Base-by-base conservation (phyloP, 2,113 vertebrate genomes). In the Grus americana region DNA sequence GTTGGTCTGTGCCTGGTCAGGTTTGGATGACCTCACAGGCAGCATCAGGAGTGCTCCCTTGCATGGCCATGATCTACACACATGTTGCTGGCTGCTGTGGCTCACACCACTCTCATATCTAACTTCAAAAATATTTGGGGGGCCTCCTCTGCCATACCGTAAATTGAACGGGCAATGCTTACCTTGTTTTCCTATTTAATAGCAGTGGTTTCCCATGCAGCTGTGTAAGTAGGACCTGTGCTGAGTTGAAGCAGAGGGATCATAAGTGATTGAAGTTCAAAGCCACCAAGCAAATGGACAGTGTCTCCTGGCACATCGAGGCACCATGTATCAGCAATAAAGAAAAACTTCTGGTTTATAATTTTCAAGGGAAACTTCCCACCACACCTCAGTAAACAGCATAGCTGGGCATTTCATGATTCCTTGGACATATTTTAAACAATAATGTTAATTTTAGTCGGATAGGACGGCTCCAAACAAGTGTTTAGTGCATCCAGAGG, bases 11-110 rank as follows among this genome's bases (percentile, higher is more conserved):
- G 6, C 15, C 38, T 68, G 23, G 26, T 20, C 36, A 21, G 23
- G 7, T 80, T 79, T 62, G 83, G 54, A 66, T 22, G 73, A 19
- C 8, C 22, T 88, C 20, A 11, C 7, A 58, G 29, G 24, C 29
- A 15, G 19, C 32, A 23, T 10, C 26, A 63, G 62, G n/a, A 46
- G 17, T 10, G 6, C 24, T 75, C 26, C 26, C 30, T 74, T 34
- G 24, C 1, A 2, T 4, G 20, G 38, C 32, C 5, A 1, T 26
- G 22, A 58, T 19, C 36, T 61, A 8, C 11, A 9, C 6, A 12
- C 38, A 19, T 5, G 1, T 16, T 21, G 5, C 54, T 66, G 47
- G 23, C 50, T 66, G 46, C 9, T n/a, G 29, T 3, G 21, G n/a
- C 42, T 79, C 61, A n/a, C 5, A 46, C 5, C 30, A 10, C 38